Evolutionary conservation across 2,797 vertebrate genomes (phyloP).

Genomic region (Emydoidea blandingii): DNA sequence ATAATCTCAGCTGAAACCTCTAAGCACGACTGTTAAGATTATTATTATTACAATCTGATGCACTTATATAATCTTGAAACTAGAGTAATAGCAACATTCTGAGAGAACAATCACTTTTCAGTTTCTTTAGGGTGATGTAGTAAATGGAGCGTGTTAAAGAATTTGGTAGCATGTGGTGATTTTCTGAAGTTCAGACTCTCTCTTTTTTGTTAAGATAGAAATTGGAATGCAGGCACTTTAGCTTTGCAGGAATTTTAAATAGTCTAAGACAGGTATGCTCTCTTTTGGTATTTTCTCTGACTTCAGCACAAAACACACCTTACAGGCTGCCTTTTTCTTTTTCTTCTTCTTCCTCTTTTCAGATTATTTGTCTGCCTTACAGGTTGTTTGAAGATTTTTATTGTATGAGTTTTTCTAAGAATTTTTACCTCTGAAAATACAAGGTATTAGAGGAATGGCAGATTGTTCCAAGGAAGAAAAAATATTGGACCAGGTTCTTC

Average conservation of each 20-base stretch:
- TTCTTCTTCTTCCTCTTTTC: background rate
- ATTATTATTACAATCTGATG: background rate
- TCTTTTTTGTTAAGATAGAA: background rate
- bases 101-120: background rate
- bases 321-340: background rate
- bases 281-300: conserved; percentile 20
- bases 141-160: background rate
- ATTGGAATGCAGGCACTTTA: conserved; percentile 2
- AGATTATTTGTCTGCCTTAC: background rate
- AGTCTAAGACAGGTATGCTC: conserved; percentile 17
- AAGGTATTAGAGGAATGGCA: background rate
- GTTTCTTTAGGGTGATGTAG: background rate
- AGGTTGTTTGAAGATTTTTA: background rate
- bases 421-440: background rate
- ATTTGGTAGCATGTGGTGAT: conserved; percentile 27
- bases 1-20: background rate
- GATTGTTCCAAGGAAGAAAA: background rate
- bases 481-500: background rate
- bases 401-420: conserved; percentile 8
- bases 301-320: conserved; percentile 18
- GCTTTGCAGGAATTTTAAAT: conserved; percentile 12
- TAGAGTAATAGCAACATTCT: background rate
- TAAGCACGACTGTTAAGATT: background rate
- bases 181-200: background rate
- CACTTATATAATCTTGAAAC: background rate